These are phyloP conservation scores for Lycorma delicatula DNA, from an alignment of 1,140 invertebrate species.

Conservation along the genomic window DNA sequence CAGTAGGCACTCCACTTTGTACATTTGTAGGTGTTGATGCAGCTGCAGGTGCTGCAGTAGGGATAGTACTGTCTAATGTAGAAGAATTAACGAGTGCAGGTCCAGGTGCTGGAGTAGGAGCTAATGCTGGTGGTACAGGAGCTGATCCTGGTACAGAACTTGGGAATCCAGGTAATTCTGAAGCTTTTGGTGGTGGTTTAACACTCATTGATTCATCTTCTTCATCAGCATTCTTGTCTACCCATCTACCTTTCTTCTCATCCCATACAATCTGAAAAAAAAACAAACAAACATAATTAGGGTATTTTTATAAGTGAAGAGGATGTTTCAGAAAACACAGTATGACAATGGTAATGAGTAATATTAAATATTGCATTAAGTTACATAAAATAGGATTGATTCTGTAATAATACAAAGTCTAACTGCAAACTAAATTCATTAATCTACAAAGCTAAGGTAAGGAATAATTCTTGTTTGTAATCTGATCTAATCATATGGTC, in stretches of 20 bases:
- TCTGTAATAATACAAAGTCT: too few relatives aligned
- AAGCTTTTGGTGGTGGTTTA: slow-evolving; percentile 68
- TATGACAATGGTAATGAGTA: too few relatives aligned
- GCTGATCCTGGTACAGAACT: slow-evolving; percentile 16
- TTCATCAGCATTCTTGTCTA: slow-evolving; percentile 66
- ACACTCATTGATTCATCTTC: slow-evolving; percentile 47
- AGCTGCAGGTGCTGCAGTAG: slow-evolving; percentile 26
- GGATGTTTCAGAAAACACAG: too few relatives aligned
- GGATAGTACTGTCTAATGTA: slow-evolving; percentile 16
- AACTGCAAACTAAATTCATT: too few relatives aligned
- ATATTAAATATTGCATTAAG: too few relatives aligned
- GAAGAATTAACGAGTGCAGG: background rate
- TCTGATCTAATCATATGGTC: too few relatives aligned
- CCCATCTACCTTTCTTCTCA: slow-evolving; percentile 71
- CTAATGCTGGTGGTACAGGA: slow-evolving; percentile 7
- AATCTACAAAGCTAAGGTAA: too few relatives aligned
- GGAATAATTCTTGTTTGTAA: too few relatives aligned
- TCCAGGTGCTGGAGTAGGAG: background rate
- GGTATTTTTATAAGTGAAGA: too few relatives aligned
- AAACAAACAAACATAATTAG: too few relatives aligned
- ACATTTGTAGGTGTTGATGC: slow-evolving; percentile 30
- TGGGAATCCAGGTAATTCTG: slow-evolving; percentile 35
- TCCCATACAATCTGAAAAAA: slow-evolving; percentile 81
- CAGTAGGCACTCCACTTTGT: slow-evolving; percentile 38
- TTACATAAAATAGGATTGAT: too few relatives aligned